phyloP scores from a whole-genome alignment of 2,113 vertebrate genomes.

The Orcinus orca region DNA sequence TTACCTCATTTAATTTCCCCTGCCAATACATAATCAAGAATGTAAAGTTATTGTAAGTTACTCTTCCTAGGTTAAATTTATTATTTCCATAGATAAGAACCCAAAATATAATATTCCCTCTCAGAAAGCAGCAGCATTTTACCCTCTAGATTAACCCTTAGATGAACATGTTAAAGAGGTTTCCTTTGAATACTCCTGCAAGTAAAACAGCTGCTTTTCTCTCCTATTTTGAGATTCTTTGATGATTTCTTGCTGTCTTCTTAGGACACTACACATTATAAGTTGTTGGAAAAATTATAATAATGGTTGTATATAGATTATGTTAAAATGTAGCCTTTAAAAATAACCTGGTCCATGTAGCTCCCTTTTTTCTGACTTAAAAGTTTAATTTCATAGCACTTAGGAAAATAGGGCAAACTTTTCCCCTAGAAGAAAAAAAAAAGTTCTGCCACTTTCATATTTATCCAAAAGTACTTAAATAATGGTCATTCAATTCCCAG shows the following conservation, averaged over 20 bases:
- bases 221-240: background rate
- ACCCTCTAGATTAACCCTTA: background rate
- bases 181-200: background rate
- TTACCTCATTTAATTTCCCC: background rate
- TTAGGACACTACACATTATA: background rate
- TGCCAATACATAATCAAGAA: background rate
- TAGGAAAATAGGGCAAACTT: background rate
- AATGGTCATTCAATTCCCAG: background rate
- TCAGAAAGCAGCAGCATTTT: background rate
- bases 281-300: background rate
- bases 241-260: background rate
- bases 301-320: background rate
- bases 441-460: background rate
- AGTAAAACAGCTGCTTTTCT: background rate
- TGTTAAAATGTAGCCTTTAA: background rate
- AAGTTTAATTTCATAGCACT: too few relatives aligned
- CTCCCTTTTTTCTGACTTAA: background rate
- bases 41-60: background rate
- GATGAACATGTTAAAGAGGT: background rate
- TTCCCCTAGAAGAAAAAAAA: background rate
- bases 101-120: background rate
- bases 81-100: background rate
- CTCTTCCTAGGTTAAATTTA: background rate
- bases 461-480: background rate
- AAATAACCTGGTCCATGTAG: background rate